Base-by-base conservation (phyloP, 2,888 invertebrate genomes). In the Belgica antarctica region DNA sequence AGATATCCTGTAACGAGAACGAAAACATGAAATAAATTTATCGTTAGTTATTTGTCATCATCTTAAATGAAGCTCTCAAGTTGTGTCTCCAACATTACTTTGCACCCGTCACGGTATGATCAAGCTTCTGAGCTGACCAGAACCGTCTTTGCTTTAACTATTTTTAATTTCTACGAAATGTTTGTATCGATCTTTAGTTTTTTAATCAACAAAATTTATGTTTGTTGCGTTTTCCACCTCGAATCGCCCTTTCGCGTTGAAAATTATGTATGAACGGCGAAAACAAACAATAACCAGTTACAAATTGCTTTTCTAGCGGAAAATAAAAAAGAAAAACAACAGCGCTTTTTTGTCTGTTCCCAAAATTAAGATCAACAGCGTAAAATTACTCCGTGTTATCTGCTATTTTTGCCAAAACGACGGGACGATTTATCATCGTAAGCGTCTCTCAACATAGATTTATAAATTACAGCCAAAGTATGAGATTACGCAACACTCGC, bases 21-120 rank as follows among this genome's bases (percentile, higher is more conserved):
- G n/a, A 15, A 59, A 59, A 59, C 25, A 59, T 59, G 59, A 59
- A 59, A 19, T 59, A 27, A 27, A 59, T 59, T 59, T 59, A 59
- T 59, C 25, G 59, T 25, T 27, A 12, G 25, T 12, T 19, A 59
- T 59, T 59, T 59, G n/a, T 59, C 59, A 4, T 59, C 24, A 41
- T 41, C n/a, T n/a, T n/a, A n/a, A n/a, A n/a, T n/a, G n/a, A n/a
- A n/a, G n/a, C n/a, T n/a, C n/a, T n/a, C n/a, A n/a, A n/a, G n/a
- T n/a, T n/a, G n/a, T n/a, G n/a, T n/a, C n/a, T n/a, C n/a, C n/a
- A n/a, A n/a, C n/a, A n/a, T n/a, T n/a, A n/a, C n/a, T n/a, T n/a
- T n/a, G n/a, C n/a, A n/a, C n/a, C n/a, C n/a, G n/a, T n/a, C n/a
- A n/a, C n/a, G n/a, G n/a, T n/a, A n/a, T 10, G 15, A 41, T 41